Evolutionary conservation across 2,888 invertebrate genomes (phyloP).

Genomic region (Macaria liturata): DNA sequence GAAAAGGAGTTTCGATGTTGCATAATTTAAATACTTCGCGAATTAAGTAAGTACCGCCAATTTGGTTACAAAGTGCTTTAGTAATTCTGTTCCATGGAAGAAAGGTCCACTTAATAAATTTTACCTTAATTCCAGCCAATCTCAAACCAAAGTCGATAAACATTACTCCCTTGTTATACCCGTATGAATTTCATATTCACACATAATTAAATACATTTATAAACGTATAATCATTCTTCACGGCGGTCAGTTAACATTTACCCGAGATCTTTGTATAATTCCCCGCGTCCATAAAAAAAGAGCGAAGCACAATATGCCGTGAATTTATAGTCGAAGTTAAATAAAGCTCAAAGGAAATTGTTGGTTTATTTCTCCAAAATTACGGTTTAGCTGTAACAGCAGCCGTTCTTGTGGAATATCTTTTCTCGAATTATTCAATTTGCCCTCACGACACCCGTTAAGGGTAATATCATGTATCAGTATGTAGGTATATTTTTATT

Average conservation of each 20-base stretch:
- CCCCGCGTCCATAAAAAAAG: conserved; percentile 35
- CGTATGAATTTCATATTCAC: conserved; percentile 13
- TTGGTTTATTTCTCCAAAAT: conserved; percentile 56
- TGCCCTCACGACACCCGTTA: conserved; percentile 36
- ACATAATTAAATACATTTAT: conserved; percentile 13
- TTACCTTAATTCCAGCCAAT: no score
- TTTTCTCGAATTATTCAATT: conserved; percentile 58
- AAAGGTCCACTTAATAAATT: neutral
- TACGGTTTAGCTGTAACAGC: conserved; percentile 49
- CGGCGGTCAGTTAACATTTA: conserved; percentile 24
- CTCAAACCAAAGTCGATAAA: no score
- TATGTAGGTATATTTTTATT: conserved; percentile 16
- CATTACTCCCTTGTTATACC: conserved; percentile 1
- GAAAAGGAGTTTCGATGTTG: neutral
- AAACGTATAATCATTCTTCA: conserved; percentile 15
- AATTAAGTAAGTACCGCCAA: no score
- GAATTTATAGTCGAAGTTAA: conserved; percentile 50
- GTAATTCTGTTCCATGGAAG: no score
- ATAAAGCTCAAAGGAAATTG: conserved; percentile 50
- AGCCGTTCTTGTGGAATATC: conserved; percentile 48
- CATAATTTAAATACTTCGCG: neutral
- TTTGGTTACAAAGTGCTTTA: no score
- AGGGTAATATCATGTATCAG: conserved; percentile 25
- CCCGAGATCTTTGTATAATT: conserved; percentile 25
- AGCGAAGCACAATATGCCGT: conserved; percentile 38